These are phyloP conservation scores for Neostethus bicornis DNA, from an alignment of 2,797 vertebrate species.

Conservation along the genomic window DNA sequence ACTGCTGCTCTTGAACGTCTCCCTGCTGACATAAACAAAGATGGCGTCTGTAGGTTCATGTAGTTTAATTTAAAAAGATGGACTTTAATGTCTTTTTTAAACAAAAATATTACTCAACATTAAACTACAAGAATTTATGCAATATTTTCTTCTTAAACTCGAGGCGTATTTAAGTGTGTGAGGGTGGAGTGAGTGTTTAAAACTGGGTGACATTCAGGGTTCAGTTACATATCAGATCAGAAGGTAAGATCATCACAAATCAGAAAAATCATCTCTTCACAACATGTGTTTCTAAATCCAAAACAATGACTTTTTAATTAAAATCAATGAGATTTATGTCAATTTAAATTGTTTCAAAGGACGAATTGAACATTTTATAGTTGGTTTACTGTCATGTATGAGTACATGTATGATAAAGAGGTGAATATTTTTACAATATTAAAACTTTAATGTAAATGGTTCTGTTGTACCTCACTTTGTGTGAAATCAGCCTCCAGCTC, in stretches of 20 bases:
- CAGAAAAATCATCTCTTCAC: too few species aligned
- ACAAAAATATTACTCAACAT: background rate
- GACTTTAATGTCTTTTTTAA: background rate
- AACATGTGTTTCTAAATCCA: too few species aligned
- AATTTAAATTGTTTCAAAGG: too few species aligned
- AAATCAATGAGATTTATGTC: too few species aligned
- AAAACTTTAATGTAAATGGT: too few species aligned
- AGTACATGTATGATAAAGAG: too few species aligned
- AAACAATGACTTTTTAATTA: too few species aligned
- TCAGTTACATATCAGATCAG: background rate
- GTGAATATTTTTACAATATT: too few species aligned
- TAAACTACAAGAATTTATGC: background rate
- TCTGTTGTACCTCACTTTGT: background rate
- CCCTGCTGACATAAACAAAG: background rate
- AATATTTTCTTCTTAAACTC: background rate
- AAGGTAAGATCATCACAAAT: background rate
- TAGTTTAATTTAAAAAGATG: background rate
- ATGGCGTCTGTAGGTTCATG: slow-evolving; percentile 7
- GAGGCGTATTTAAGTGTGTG: background rate
- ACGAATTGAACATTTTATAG: too few species aligned
- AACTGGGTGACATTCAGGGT: background rate
- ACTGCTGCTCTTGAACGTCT: slow-evolving; percentile 42
- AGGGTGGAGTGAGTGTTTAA: background rate
- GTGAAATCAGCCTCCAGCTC: background rate
- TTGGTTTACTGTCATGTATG: too few species aligned